These are phyloP conservation scores for Tarsius wallacei DNA, from an alignment of 2,797 vertebrate species.

Conservation along the genomic window DNA sequence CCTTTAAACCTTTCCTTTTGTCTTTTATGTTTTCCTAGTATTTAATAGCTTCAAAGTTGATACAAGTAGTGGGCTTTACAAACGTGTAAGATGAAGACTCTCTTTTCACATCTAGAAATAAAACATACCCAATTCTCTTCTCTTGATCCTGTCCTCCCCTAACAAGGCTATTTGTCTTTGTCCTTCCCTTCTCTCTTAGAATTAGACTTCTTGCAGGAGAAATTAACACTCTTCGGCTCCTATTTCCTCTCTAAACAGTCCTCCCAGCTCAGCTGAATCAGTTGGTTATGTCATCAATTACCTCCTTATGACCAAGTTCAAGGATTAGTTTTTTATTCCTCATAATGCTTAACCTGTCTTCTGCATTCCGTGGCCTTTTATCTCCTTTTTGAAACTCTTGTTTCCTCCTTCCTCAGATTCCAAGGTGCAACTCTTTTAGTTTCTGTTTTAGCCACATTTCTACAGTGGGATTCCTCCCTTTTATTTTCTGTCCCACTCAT, in stretches of 20 bases:
- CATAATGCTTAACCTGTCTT: neutral
- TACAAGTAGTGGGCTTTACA: neutral
- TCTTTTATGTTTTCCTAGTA: neutral
- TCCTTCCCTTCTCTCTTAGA: conserved; percentile 2
- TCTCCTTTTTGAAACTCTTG: neutral
- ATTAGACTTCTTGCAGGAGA: neutral
- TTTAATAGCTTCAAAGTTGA: neutral
- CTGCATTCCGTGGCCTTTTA: neutral
- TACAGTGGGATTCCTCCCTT: neutral
- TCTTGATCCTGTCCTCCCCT: neutral
- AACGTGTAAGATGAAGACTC: neutral
- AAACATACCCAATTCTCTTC: neutral
- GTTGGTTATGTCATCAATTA: neutral
- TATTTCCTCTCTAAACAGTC: neutral
- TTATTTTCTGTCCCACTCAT: neutral
- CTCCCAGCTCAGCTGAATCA: neutral
- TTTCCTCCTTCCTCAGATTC: neutral
- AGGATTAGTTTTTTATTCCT: neutral
- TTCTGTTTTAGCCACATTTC: neutral
- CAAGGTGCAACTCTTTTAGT: neutral
- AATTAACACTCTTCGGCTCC: neutral
- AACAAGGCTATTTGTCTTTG: neutral
- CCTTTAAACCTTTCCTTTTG: neutral
- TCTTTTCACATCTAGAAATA: neutral
- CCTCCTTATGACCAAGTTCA: neutral